Base-by-base conservation (phyloP, 2,888 invertebrate species). In the Dascillus cervinus region DNA sequence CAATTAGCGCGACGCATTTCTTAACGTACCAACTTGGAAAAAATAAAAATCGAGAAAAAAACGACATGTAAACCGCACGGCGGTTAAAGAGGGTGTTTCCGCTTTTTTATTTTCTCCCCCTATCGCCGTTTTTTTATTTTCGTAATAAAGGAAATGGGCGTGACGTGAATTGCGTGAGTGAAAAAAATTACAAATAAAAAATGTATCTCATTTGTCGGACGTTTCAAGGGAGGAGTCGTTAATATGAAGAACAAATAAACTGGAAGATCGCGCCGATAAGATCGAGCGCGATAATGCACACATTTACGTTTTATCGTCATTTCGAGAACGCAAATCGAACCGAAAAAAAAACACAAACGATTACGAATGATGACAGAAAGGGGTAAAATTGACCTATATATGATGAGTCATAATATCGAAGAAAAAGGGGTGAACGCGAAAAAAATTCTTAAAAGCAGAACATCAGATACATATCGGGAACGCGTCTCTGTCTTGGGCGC, bases 151-250 rank as follows among this genome's bases (percentile, higher is more conserved):
- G 60, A 59, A 58, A 52, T 58, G 46, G 60, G 60, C 56, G 58
- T 55, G 52, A 40, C 50, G 43, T 39, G 43, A 48, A 50, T 58
- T 53, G 58, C 58, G 58, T 59, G 60, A 56, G 57, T 56, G 53
- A 56, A 60, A 60, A n/a, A 60, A 60, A 58, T 56, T 53, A 52
- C 55, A 52, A 55, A 56, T 57, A 56, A 58, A 58, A 59, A 58
- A 54, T 53, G 50, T 44, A 47, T 40, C 49, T 46, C 52, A 50
- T 55, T 54, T 53, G 53, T 46, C 50, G 51, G 44, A 49, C 39
- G 44, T 47, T 42, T 46, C 40, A 41, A 44, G 53, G 55, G 55
- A 50, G 55, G 53, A 51, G 52, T 42, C 31, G 42, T 46, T 35
- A 38, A 39, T 51, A 47, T 44, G 40, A 41, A 48, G 50, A 50